Percentiles rank a stretch among this genome's conserved stretches.
Evolutionary conservation across 2,113 vertebrate genomes (phyloP).

Genomic region (Heptranchias perlo): DNA sequence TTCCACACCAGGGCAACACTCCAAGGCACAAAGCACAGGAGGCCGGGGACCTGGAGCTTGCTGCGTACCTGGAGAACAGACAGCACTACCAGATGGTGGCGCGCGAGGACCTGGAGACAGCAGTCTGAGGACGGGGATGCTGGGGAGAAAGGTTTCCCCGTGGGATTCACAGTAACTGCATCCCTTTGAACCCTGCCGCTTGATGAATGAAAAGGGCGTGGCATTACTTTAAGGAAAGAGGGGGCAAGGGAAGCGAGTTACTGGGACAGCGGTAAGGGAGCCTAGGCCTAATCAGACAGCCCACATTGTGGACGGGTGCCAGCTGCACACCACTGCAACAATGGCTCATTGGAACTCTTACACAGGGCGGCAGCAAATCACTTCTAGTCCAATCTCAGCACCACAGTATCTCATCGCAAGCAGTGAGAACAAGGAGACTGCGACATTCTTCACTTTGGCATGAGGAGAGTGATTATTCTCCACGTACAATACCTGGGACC

Average conservation of each 20-base stretch:
- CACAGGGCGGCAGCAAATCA: background rate
- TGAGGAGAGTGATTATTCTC: background rate
- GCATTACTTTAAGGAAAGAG: background rate
- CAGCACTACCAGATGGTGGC: constrained; percentile 61
- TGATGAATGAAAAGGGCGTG: background rate
- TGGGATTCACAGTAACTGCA: background rate
- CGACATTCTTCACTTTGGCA: background rate
- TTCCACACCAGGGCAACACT: constrained; percentile 72
- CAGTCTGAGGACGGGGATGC: constrained; percentile 68
- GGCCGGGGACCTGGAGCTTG: constrained; percentile 77
- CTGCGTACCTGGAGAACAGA: constrained; percentile 70
- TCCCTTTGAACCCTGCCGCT: constrained; percentile 10
- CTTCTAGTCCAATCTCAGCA: background rate
- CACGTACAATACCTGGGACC: background rate
- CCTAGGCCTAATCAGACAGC: too few species aligned
- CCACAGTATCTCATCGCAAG: background rate
- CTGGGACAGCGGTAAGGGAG: background rate
- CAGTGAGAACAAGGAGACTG: background rate
- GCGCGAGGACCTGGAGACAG: constrained; percentile 88
- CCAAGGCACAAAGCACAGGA: constrained; percentile 78
- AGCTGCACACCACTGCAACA: background rate
- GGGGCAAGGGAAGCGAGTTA: background rate
- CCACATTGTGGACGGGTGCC: background rate
- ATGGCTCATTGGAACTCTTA: background rate
- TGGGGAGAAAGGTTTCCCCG: constrained; percentile 36